Evolutionary conservation across 2,888 invertebrate genomes (phyloP), one percentile per base, ranked within the genome.

Genomic region (Drosophila mulleri): DNA sequence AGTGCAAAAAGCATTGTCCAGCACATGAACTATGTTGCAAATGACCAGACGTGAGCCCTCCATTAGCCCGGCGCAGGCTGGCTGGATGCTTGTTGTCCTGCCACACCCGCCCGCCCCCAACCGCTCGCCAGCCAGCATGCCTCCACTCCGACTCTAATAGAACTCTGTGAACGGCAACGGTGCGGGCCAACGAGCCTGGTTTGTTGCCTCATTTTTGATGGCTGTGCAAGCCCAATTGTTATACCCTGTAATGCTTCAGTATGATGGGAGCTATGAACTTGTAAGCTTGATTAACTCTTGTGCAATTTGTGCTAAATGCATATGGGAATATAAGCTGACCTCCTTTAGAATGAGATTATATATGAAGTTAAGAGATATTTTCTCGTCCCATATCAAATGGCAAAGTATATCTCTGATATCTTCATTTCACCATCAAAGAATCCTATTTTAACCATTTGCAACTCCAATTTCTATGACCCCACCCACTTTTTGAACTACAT

Each of bases 1-100:
- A 88, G 84, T 84, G 87, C 81, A 86, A 82, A 85, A 85, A 88
- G 83, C 88, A 83, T 88, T 88, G 88, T 79, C 82, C 88, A 67
- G 75, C 88, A 74, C 84, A 88, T 87, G 88, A 86, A 86, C 82
- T 87, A 86, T 84, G 87, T 84, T 84, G 87, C 87, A 86, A 86
- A 86, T 86, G 89, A 87, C 89, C 89, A 88, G 84, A 82, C 85
- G 85, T 88, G 76, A 78, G 76, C 72, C 86, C 82, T 82, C 87
- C 83, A 84, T 84, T 84, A 84, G 83, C 72, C 72, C 12, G 48
- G 48, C 48, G 18, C 48, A 50, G 48, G 6, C 18, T 48, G 65
- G 65, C 77, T 71, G 77, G 59, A 53, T 67, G 44, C 59, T 48
- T 48, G 18, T 42, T 41, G 39, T 20, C 29, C 44, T 39, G 4